Evolutionary conservation across 2,113 vertebrate genomes (phyloP).

Genomic region (Paradoxurus hermaphroditus): DNA sequence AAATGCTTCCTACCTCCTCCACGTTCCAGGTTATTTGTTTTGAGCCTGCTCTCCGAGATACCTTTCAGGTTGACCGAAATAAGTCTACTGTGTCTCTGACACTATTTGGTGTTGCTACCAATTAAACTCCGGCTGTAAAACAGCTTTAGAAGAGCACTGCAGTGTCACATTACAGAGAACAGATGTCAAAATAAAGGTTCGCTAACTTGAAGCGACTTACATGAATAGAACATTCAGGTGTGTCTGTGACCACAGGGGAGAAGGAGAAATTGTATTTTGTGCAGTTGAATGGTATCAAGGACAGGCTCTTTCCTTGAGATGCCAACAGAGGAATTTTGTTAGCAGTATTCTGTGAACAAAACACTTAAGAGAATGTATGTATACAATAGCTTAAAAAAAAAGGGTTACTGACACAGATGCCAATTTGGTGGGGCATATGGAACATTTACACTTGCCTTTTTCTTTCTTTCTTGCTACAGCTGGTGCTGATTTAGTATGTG

Average conservation of each 20-base stretch:
- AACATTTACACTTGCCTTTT: constrained; percentile 91
- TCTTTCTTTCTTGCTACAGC: constrained; percentile 89
- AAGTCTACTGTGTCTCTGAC: constrained; percentile 58
- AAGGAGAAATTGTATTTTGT: constrained; percentile 27
- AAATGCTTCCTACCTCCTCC: neutral
- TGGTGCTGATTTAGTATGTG: constrained; percentile 91
- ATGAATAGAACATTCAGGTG: constrained; percentile 36
- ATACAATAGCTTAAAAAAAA: constrained; percentile 89
- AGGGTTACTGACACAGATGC: constrained; percentile 91
- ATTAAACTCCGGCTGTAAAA: constrained; percentile 63
- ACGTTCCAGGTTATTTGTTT: constrained; percentile 54
- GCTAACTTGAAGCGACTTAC: constrained; percentile 59
- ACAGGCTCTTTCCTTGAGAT: constrained; percentile 78
- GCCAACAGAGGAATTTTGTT: constrained; percentile 85
- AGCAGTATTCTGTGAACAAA: constrained; percentile 87
- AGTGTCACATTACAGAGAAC: constrained; percentile 59
- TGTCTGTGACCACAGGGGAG: constrained; percentile 52
- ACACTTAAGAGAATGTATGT: constrained; percentile 90
- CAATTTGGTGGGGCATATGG: constrained; percentile 90
- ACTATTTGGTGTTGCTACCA: constrained; percentile 52
- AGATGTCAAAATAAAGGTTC: constrained; percentile 77
- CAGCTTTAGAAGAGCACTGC: constrained; percentile 56
- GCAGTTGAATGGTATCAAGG: constrained; percentile 67
- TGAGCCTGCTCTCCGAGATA: constrained; percentile 29
- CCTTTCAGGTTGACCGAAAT: constrained; percentile 71